Base-by-base conservation (phyloP, 2,797 vertebrate species). In the Ptychobarbus kaznakovi region DNA sequence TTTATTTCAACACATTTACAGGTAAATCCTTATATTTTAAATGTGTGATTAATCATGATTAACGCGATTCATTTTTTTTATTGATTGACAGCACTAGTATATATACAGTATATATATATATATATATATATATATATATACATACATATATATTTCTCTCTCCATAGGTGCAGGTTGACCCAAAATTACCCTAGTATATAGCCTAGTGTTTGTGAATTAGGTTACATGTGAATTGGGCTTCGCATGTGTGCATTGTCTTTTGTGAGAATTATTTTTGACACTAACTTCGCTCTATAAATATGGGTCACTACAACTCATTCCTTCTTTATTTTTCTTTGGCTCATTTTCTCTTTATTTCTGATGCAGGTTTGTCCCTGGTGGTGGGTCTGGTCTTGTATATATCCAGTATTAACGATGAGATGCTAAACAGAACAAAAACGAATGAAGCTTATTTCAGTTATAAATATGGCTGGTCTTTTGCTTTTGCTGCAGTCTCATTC, bases 331-430 rank as follows among this genome's bases (percentile, higher is more conserved):
- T 49, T 32, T 74, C 7, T 9, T 7, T 40, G 35, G 22, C 18
- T 40, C 1, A 40, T 32, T 80, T 42, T 15, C 86, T 93, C 56
- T 74, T 28, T 28, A 42, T 84, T 61, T 58, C n/a, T 83, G 22
- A 46, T 25, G 44, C 88, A 95, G 96, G 96, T 90, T 94, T 97
- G 80, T 96, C 96, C 0, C 92, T 97, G 80, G 97, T 98, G 11
- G 97, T 98, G 66, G 97, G 97, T 66, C 94, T 98, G 86, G 97
- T 98, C 63, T 93, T 98, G 84, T 98, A 98, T 92, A 98, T 98
- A 92, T 98, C 97, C 90, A 98, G 96, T 91, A 97, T 98, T 38
- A 98, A 97, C 0, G 97, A 98, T 0, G 97, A 98, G 93, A 96
- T 98, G 95, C 85, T 97, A 86, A 98, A 97, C 92, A 94, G 96